These are phyloP conservation scores for Thunnus maccoyii DNA, from an alignment of 2,113 vertebrate species.

Conservation along the genomic window DNA sequence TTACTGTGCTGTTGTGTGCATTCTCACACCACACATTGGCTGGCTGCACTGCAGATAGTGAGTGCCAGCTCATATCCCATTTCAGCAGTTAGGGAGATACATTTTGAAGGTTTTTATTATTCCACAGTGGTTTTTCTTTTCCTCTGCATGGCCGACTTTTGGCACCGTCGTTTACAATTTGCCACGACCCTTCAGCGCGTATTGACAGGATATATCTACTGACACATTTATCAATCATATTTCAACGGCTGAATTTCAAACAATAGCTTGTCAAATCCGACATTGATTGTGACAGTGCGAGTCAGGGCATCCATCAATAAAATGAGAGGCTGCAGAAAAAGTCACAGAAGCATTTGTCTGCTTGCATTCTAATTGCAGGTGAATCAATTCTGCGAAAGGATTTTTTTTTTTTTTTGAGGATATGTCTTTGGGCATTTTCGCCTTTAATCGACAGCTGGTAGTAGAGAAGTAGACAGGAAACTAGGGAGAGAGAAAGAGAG, in stretches of 20 bases:
- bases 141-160: constrained; percentile 21
- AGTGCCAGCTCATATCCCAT: constrained; percentile 57
- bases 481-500: too few species aligned
- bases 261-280: constrained; percentile 59
- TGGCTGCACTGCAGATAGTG: constrained; percentile 64
- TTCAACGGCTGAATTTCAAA: constrained; percentile 59
- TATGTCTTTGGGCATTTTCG: too few species aligned
- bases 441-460: too few species aligned
- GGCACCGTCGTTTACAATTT: constrained; percentile 32
- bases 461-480: too few species aligned
- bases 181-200: not conserved
- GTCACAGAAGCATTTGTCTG: constrained; percentile 35
- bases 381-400: constrained; percentile 43
- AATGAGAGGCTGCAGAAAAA: constrained; percentile 51
- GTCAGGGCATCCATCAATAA: constrained; percentile 62
- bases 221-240: constrained; percentile 67
- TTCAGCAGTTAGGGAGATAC: constrained; percentile 41
- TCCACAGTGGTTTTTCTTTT: constrained; percentile 32
- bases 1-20: constrained; percentile 55
- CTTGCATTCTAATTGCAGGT: constrained; percentile 59
- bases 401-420: too few species aligned
- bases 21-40: constrained; percentile 48
- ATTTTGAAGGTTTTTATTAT: constrained; percentile 56
- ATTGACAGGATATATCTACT: constrained; percentile 41
- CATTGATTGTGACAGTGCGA: constrained; percentile 63